These are phyloP conservation scores for Malthinus seriepunctatus DNA, from an alignment of 2,888 invertebrate species.

Conservation along the genomic window DNA sequence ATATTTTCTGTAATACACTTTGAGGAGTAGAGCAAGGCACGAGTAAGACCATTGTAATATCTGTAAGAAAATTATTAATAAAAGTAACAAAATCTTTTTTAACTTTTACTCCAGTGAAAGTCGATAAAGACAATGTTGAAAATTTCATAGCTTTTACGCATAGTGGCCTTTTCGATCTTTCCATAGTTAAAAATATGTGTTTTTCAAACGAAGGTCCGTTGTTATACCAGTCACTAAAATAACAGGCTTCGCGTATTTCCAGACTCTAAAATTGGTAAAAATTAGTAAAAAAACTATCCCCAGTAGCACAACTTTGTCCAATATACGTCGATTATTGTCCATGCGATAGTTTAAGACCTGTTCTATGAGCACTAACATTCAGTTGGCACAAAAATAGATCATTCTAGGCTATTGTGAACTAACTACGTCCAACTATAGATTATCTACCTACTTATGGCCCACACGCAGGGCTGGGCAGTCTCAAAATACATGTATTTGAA, in stretches of 20 bases:
- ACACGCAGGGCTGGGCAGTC: too few relatives aligned
- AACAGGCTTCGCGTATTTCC: conserved; percentile 27
- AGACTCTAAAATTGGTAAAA: conserved; percentile 18
- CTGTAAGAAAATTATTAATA: neutral
- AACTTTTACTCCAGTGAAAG: conserved; percentile 17
- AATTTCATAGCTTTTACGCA: conserved; percentile 19
- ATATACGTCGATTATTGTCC: too few relatives aligned
- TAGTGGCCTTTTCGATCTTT: conserved; percentile 29
- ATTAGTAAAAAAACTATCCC: neutral
- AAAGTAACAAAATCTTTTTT: neutral
- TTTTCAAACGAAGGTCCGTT: conserved; percentile 12
- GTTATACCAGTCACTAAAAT: conserved; percentile 26
- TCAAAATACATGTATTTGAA: too few relatives aligned
- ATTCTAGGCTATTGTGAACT: too few relatives aligned
- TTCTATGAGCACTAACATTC: too few relatives aligned
- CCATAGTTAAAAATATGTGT: conserved; percentile 31
- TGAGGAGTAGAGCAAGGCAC: neutral
- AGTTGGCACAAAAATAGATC: too few relatives aligned
- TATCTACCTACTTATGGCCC: too few relatives aligned
- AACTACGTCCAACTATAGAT: too few relatives aligned
- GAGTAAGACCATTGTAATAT: conserved; percentile 1
- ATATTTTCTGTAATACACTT: neutral
- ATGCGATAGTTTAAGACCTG: too few relatives aligned
- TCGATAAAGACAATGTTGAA: conserved; percentile 14
- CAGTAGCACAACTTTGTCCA: too few relatives aligned